phyloP scores from a whole-genome alignment of 1,140 invertebrate genomes.

The Ips typographus region DNA sequence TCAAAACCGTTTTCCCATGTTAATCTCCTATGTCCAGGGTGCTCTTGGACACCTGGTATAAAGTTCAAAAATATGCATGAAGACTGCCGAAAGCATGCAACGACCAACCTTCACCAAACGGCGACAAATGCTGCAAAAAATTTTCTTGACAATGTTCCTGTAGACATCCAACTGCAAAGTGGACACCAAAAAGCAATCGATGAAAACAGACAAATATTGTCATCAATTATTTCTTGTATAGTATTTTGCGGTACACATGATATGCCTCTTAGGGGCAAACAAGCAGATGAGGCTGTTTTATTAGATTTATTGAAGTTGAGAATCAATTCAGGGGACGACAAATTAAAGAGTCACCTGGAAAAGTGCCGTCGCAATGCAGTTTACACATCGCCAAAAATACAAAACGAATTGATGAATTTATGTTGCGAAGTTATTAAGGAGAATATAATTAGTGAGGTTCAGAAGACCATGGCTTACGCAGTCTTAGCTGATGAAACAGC shows the following conservation, averaged over 20 bases:
- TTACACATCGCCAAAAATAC: constrained; percentile 25
- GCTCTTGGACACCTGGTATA: no score
- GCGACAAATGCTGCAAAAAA: neutral
- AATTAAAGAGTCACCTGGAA: neutral
- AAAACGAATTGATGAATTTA: constrained; percentile 26
- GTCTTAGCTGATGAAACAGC: constrained; percentile 2
- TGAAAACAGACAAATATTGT: no score
- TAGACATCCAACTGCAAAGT: constrained; percentile 10
- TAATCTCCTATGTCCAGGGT: no score
- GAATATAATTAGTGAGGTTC: constrained; percentile 27
- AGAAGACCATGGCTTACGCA: constrained; percentile 43
- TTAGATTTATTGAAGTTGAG: constrained; percentile 35
- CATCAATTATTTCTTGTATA: no score
- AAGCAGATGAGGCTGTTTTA: no score
- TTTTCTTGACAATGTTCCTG: constrained; percentile 38
- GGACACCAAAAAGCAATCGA: no score
- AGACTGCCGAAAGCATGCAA: constrained; percentile 18
- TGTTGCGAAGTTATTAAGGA: constrained; percentile 26
- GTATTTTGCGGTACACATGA: no score
- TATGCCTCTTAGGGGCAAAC: no score
- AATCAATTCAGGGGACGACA: constrained; percentile 25
- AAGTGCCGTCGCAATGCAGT: constrained; percentile 7
- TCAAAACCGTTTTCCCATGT: no score
- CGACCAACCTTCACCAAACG: no score
- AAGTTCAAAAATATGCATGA: constrained; percentile 42